phyloP scores from a whole-genome alignment of 2,797 vertebrate species.

The Poeciliopsis turneri region DNA sequence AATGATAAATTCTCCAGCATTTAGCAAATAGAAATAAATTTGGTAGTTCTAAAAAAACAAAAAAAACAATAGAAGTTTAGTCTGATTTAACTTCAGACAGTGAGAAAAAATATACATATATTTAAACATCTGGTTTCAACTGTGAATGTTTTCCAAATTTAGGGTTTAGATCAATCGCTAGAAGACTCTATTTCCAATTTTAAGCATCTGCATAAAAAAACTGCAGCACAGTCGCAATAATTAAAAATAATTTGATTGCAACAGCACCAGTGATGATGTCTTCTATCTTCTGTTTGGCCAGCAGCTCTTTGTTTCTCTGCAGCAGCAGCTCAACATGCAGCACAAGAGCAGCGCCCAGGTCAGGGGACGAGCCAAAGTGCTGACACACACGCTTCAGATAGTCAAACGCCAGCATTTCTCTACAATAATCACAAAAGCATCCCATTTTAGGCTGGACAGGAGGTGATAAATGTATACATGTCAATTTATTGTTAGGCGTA shows the following conservation, averaged over 20 bases:
- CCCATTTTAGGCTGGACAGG: slow-evolving; percentile 4
- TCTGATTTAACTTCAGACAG: too few relatives aligned
- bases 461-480: background rate
- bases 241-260: background rate
- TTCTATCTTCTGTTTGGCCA: slow-evolving; percentile 90
- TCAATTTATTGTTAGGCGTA: background rate
- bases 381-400: slow-evolving; percentile 86
- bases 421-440: slow-evolving; percentile 61
- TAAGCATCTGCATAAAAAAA: background rate
- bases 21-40: too few relatives aligned
- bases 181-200: background rate
- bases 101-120: too few relatives aligned
- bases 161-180: too few relatives aligned
- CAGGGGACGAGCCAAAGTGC: slow-evolving; percentile 86
- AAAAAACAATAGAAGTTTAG: too few relatives aligned
- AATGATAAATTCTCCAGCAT: too few relatives aligned
- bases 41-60: too few relatives aligned
- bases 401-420: slow-evolving; percentile 87
- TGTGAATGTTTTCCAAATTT: too few relatives aligned
- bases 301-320: slow-evolving; percentile 84
- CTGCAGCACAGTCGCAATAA: background rate
- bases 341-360: slow-evolving; percentile 84
- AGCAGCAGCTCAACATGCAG: slow-evolving; percentile 88
- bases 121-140: too few relatives aligned
- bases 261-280: slow-evolving; percentile 85